Base-by-base conservation (phyloP, 2,888 invertebrate genomes). In the Cosmia pyralina region DNA sequence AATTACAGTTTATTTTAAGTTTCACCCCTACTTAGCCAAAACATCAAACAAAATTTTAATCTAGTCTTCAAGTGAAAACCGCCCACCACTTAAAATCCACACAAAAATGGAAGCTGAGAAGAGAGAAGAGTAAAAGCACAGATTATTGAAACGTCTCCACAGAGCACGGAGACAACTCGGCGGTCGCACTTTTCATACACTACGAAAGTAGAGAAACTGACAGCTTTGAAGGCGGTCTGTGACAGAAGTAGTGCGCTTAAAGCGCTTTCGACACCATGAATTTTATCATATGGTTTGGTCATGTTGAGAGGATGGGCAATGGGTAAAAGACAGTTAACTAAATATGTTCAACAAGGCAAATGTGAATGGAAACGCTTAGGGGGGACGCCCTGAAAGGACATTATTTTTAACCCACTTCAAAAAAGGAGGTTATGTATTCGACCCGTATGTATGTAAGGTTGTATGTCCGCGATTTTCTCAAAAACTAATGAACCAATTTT, bases 81-180 rank as follows among this genome's bases (percentile, higher is more conserved):
- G 4, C 57, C 55, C 19, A 72, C 55, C 60, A 63, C 57, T 75
- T 75, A 67, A 50, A 38, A 63, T 53, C 11, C 46, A 48, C 19
- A 67, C 58, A 75, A 80, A 62, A 69, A 55, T 67, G 41, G 48
- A n/a, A 71, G 22, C 41, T 22, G 73, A 67, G 63, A 70, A 71
- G 22, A 38, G 73, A 67, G 63, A 70, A 71, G 22, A 38, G 7
- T 48, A 38, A 71, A 60, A 38, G 0, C 38, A 38, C 38, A 38
- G 38, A 38, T 4, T 38, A 38, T 38, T 38, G 38, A 38, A 38
- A 38, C 38, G 38, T 4, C 38, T 38, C 38, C 38, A 38, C 38
- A 38, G 38, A 38, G 34, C 10, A 19, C 5, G 3, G 19, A 19
- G 0, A 3, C 0, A 5, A 7, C 22, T 53, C 22, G 0, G 7